Conservation (phyloP, 92 coral and sea anemone genomes). For the Phenganax subtilis region DNA sequence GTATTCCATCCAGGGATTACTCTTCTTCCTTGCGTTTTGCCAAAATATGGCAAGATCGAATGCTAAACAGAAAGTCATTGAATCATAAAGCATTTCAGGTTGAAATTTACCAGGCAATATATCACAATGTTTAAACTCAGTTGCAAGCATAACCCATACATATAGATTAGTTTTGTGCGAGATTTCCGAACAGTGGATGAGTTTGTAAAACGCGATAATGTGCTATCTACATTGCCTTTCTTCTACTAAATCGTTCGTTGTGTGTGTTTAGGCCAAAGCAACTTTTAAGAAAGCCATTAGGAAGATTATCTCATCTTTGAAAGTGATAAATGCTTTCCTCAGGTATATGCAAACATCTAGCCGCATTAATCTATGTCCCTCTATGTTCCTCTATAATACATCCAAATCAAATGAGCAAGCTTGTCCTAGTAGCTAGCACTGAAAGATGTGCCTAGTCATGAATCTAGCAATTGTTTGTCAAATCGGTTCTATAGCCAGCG, state of each 20-base stretch:
- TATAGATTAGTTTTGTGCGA: not conserved
- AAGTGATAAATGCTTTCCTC: slow-evolving; percentile 33
- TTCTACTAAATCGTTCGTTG: not conserved
- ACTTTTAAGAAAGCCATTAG: slow-evolving; percentile 22
- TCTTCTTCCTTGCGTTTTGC: not conserved
- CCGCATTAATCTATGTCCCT: too few relatives aligned
- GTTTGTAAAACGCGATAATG: not conserved
- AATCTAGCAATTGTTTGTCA: too few relatives aligned
- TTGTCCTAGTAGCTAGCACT: too few relatives aligned
- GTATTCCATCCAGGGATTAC: slow-evolving; percentile 20
- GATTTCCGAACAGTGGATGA: not conserved
- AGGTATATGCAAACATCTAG: not conserved
- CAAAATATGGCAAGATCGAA: slow-evolving; percentile 30
- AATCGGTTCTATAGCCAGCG: too few relatives aligned
- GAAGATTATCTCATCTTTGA: slow-evolving; percentile 15
- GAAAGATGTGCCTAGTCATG: too few relatives aligned
- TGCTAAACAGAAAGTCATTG: not conserved
- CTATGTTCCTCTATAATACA: too few relatives aligned
- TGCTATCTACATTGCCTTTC: not conserved
- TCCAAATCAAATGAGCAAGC: too few relatives aligned
- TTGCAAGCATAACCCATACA: not conserved
- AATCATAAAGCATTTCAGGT: slow-evolving; percentile 32
- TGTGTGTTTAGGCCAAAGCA: slow-evolving; percentile 26
- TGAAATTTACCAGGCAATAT: not conserved
- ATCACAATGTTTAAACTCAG: not conserved